phyloP scores from a whole-genome alignment of 2,113 vertebrate genomes.

The Brachypteracias leptosomus region DNA sequence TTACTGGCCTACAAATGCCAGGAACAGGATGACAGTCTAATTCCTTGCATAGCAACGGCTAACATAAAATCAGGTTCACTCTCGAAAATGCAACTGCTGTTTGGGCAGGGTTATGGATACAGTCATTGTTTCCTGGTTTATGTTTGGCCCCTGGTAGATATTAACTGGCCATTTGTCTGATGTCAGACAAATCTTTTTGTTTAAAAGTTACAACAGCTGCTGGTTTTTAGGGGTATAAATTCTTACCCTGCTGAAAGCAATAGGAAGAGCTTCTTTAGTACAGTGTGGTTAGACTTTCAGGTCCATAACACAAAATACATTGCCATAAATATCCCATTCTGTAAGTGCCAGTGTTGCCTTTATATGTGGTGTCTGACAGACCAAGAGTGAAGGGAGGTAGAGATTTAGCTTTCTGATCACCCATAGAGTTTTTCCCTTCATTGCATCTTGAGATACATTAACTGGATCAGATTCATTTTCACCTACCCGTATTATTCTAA shows the following conservation, averaged over 20 bases:
- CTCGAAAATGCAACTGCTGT: background rate
- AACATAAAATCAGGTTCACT: constrained; percentile 2
- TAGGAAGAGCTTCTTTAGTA: background rate
- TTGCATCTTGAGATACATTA: background rate
- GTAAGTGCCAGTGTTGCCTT: background rate
- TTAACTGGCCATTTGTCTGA: background rate
- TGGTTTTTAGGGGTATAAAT: background rate
- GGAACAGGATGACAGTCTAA: constrained; percentile 10
- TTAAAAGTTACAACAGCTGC: background rate
- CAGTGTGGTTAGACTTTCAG: background rate
- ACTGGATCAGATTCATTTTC: background rate
- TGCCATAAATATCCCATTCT: background rate
- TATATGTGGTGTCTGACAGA: background rate
- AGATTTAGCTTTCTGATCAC: background rate
- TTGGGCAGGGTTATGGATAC: background rate
- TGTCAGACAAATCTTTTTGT: background rate
- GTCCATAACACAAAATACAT: background rate
- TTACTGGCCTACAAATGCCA: constrained; percentile 27
- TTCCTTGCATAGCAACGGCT: constrained; percentile 38
- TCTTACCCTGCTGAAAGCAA: background rate
- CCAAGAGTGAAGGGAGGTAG: background rate
- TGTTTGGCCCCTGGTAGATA: constrained; percentile 3
- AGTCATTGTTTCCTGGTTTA: background rate
- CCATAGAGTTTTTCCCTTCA: background rate
- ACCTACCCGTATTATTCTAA: background rate